Evolutionary conservation across 2,888 invertebrate species (phyloP), one percentile per base, ranked within the genome.

Genomic region (Phrixothrix hirtus): DNA sequence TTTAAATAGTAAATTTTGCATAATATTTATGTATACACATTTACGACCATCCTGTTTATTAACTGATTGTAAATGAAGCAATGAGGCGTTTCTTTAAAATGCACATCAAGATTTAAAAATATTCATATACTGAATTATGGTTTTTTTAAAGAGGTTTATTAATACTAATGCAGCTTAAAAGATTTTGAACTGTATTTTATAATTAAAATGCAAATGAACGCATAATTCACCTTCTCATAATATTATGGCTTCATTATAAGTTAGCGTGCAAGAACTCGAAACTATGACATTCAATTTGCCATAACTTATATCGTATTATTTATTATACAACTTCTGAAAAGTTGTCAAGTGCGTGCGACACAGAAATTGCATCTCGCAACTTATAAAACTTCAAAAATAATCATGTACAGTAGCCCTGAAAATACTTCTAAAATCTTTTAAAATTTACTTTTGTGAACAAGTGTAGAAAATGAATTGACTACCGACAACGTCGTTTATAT

Each of bases 281-380:
- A 51, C 53, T 42, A 44, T 63, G 65, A 62, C 65, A 65, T 65
- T 65, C 63, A 65, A 65, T 65, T 65, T 62, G 57, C 60, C 58
- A 61, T 62, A 62, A 62, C 60, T 59, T 59, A 62, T 52, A 47
- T 58, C 54, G 44, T 45, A 54, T 58, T 61, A 63, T 63, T 65
- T 63, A 62, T 62, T 58, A 59, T 53, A 39, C 42, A 58, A 62
- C 56, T 59, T 61, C 59, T 45, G 55, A 50, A 56, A 57, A 56
- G 52, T 56, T 52, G 52, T 59, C 52, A 49, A 57, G 58, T 56
- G 60, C 58, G 59, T 61, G 62, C 43, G 57, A 59, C 59, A 57
- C 52, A 61, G 59, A 63, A 63, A 60, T 61, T 58, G 45, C 55
- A 61, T 51, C 56, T 51, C 51, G n/a, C 29, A 54, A 49, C 39